Percentiles rank a stretch among this genome's conserved stretches.
Evolutionary conservation across 2,888 invertebrate genomes (phyloP).

Genomic region (Sarcophaga rosellei): DNA sequence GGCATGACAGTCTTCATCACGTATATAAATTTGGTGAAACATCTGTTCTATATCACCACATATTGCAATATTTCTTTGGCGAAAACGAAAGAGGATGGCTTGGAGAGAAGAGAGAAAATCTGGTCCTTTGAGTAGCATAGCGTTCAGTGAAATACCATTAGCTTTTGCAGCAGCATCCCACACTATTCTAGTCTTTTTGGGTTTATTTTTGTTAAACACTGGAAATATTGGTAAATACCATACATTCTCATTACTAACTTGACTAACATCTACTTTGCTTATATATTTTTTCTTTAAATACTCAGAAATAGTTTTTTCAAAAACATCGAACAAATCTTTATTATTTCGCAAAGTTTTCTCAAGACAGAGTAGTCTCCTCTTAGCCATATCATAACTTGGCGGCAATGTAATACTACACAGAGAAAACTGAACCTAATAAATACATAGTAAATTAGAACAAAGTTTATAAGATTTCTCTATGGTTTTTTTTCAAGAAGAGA

Average conservation of each 20-base stretch:
- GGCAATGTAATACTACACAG: constrained; percentile 21
- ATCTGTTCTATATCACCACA: constrained; percentile 67
- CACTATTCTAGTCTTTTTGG: constrained; percentile 51
- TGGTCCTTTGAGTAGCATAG: too few relatives aligned
- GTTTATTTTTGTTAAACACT: constrained; percentile 47
- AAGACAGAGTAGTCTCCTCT: constrained; percentile 34
- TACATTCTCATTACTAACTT: constrained; percentile 18
- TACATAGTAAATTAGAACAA: too few relatives aligned
- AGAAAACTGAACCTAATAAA: too few relatives aligned
- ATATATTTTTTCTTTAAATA: constrained; percentile 34
- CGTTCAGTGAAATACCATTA: constrained; percentile 56
- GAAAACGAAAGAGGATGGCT: constrained; percentile 62
- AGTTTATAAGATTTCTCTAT: too few relatives aligned
- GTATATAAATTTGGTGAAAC: constrained; percentile 57
- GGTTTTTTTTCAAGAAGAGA: too few relatives aligned
- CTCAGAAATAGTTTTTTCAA: constrained; percentile 32
- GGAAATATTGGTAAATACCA: constrained; percentile 73
- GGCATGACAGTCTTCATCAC: constrained; percentile 40
- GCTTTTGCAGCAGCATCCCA: constrained; percentile 55
- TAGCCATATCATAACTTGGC: constrained; percentile 42
- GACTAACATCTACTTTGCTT: constrained; percentile 10
- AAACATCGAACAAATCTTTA: constrained; percentile 2
- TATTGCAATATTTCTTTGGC: constrained; percentile 47
- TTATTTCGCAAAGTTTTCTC: constrained; percentile 14
- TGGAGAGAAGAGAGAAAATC: constrained; percentile 60